These are phyloP conservation scores for Muscicapa comitata DNA, from an alignment of 2,797 vertebrate species.

Conservation along the genomic window DNA sequence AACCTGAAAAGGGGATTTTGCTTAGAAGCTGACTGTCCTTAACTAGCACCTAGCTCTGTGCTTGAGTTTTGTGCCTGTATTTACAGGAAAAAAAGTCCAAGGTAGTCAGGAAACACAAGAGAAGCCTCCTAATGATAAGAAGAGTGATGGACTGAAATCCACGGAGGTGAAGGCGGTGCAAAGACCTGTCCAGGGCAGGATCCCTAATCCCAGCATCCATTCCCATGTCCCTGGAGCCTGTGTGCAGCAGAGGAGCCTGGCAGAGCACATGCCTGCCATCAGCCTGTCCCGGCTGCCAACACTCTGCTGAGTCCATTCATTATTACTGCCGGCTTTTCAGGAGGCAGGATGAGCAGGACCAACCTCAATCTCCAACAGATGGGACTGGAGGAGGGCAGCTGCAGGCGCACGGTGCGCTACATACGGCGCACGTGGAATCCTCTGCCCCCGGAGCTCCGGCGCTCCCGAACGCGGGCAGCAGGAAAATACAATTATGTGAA, in stretches of 20 bases:
- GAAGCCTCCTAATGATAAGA: not conserved
- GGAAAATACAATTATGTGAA: slow-evolving; percentile 27
- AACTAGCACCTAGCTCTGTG: not conserved
- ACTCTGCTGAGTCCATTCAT: slow-evolving; percentile 10
- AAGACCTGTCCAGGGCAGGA: not conserved
- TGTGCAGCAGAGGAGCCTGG: not conserved
- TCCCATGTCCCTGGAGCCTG: not conserved
- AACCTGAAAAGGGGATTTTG: not conserved
- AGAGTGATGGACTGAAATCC: not conserved
- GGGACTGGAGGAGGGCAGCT: slow-evolving; percentile 47
- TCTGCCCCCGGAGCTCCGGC: not conserved
- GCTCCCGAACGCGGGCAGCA: not conserved
- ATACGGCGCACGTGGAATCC: slow-evolving; percentile 6
- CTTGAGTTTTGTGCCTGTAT: not conserved
- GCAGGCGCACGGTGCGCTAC: slow-evolving; percentile 7
- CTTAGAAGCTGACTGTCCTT: not conserved
- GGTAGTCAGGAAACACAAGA: not conserved
- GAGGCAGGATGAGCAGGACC: slow-evolving; percentile 15
- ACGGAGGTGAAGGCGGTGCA: not conserved
- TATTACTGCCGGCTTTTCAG: not conserved
- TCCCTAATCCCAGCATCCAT: not conserved
- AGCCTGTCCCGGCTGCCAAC: not conserved
- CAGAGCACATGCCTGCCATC: not conserved
- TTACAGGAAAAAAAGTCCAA: not conserved
- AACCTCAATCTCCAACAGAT: slow-evolving; percentile 40